These are phyloP conservation scores for Aelia acuminata DNA, from an alignment of 2,888 invertebrate genomes.

Conservation along the genomic window DNA sequence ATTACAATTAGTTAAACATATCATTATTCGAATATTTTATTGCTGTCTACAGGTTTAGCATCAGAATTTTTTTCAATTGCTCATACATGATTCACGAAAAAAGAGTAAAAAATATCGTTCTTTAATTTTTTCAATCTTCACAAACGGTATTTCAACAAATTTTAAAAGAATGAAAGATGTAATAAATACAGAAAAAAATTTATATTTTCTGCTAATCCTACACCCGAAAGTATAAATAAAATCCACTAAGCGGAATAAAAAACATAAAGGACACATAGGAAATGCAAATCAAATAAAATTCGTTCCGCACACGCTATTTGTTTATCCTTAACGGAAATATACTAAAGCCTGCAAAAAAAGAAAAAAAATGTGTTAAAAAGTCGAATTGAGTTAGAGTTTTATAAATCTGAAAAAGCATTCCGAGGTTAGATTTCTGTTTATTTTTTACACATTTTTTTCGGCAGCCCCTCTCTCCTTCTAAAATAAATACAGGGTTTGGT, in stretches of 20 bases:
- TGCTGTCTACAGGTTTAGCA: no score
- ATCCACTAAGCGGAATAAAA: background rate
- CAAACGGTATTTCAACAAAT: no score
- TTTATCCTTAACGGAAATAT: constrained; percentile 39
- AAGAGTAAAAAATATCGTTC: no score
- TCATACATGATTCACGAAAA: no score
- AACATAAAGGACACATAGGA: constrained; percentile 5
- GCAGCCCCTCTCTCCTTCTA: background rate
- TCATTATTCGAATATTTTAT: no score
- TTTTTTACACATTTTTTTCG: constrained; percentile 28
- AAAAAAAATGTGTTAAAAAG: constrained; percentile 40
- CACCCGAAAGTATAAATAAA: background rate
- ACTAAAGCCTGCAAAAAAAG: constrained; percentile 25
- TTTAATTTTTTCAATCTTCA: no score
- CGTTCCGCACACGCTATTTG: constrained; percentile 21
- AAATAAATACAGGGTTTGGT: constrained; percentile 38
- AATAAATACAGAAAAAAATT: background rate
- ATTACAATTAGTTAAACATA: no score
- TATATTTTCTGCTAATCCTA: background rate
- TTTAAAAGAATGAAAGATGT: background rate
- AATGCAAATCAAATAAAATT: constrained; percentile 41
- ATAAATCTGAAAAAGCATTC: constrained; percentile 48
- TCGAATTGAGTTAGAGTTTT: constrained; percentile 45
- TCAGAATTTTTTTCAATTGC: no score
- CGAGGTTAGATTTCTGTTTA: constrained; percentile 37